Evolutionary conservation across 1,140 invertebrate species (phyloP).

Genomic region (Rhopalosiphum padi): DNA sequence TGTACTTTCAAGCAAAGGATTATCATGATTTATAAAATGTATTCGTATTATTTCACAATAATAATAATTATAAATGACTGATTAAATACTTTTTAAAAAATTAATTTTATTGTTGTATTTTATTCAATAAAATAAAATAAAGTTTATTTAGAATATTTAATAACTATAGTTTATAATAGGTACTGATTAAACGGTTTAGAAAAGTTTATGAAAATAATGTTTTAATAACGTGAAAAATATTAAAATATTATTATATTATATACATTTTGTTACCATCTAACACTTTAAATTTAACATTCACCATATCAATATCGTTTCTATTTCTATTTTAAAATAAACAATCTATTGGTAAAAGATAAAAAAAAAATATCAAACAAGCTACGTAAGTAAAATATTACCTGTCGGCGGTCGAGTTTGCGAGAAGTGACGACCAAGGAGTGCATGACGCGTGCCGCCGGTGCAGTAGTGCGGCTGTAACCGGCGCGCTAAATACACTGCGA

Average conservation of each 20-base stretch:
- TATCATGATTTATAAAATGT: not conserved
- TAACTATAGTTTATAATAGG: not conserved
- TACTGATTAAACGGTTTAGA: not conserved
- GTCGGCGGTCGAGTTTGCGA: constrained; percentile 52
- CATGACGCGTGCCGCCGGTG: constrained; percentile 49
- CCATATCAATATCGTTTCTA: not conserved
- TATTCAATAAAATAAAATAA: not conserved
- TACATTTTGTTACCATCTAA: no score
- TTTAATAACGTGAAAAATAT: not conserved
- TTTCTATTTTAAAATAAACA: not conserved
- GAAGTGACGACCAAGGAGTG: constrained; percentile 51
- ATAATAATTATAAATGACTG: not conserved
- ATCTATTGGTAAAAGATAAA: not conserved
- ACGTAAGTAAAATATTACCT: constrained; percentile 23
- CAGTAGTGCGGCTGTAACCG: constrained; percentile 51
- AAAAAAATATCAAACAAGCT: not conserved
- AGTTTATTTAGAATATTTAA: not conserved
- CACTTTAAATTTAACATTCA: no score
- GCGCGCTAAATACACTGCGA: constrained; percentile 57
- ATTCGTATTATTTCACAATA: not conserved
- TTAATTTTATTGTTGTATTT: not conserved
- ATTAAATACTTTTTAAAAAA: not conserved
- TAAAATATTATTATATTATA: no score
- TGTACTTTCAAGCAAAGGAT: not conserved
- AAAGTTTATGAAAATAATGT: not conserved